phyloP scores from a whole-genome alignment of 1,140 invertebrate genomes.

The Bombus pyrosoma region DNA sequence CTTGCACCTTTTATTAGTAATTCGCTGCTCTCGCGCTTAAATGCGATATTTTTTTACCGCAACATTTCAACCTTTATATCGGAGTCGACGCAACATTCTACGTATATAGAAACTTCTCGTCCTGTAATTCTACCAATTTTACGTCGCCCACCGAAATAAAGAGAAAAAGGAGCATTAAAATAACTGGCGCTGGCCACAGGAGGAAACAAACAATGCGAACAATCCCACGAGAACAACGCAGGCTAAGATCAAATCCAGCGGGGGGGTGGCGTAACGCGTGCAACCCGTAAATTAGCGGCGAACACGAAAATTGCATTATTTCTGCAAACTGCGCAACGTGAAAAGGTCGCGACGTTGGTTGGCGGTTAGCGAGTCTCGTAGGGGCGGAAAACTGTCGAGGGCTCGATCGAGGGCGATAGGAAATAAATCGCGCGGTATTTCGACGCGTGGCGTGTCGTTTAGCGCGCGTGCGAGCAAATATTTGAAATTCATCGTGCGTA shows the following conservation, averaged over 20 bases:
- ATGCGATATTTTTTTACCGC: background rate
- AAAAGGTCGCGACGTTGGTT: constrained; percentile 16
- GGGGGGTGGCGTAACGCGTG: background rate
- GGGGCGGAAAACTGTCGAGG: background rate
- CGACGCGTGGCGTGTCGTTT: constrained; percentile 36
- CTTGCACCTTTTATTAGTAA: too few species aligned
- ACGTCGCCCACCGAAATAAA: background rate
- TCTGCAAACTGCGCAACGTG: constrained; percentile 25
- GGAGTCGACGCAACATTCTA: too few species aligned
- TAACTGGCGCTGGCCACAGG: background rate
- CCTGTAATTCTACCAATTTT: too few species aligned
- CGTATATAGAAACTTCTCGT: background rate
- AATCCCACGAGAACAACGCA: constrained; percentile 15
- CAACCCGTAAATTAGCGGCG: constrained; percentile 31
- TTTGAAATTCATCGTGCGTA: constrained; percentile 55
- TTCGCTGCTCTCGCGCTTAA: background rate
- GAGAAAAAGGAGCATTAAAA: background rate
- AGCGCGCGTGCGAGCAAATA: constrained; percentile 48
- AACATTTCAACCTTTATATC: background rate
- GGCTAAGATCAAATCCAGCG: constrained; percentile 33
- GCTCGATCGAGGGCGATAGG: background rate
- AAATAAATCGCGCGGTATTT: constrained; percentile 53
- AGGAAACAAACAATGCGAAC: constrained; percentile 23
- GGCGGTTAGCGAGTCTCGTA: background rate
- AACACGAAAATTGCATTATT: constrained; percentile 58